Percentiles rank a stretch among this genome's conserved stretches.
These are phyloP conservation scores for Heliocidaris tuberculata DNA, from an alignment of 35 echinoderm and acorn worm genomes.

Conservation along the genomic window DNA sequence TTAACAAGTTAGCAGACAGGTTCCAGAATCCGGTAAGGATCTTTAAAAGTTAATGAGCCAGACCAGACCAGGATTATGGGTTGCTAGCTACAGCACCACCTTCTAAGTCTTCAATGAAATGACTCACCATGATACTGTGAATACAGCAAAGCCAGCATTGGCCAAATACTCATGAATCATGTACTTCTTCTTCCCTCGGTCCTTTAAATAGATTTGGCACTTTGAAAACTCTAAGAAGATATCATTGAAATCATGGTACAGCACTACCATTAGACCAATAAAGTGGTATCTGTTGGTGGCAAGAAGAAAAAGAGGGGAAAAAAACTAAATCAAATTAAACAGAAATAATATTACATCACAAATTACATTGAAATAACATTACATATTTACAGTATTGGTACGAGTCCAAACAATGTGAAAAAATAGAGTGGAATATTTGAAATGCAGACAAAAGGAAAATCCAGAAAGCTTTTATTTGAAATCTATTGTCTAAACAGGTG, in stretches of 20 bases:
- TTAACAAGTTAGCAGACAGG: too few species aligned
- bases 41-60: too few species aligned
- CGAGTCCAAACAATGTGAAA: too few species aligned
- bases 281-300: conserved; percentile 71
- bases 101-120: not conserved
- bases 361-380: not conserved
- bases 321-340: not conserved
- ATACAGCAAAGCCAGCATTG: conserved; percentile 78
- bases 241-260: conserved; percentile 96
- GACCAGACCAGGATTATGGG: too few species aligned
- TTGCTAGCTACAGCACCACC: too few species aligned
- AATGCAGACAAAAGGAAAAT: too few species aligned
- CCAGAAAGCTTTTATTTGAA: too few species aligned
- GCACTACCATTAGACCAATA: conserved; percentile 84
- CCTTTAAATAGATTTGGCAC: conserved; percentile 82
- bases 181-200: conserved; percentile 64
- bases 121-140: conserved; percentile 90
- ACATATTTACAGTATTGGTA: too few species aligned
- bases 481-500: too few species aligned
- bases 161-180: conserved; percentile 72
- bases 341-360: not conserved
- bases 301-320: conserved; percentile 19
- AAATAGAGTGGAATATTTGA: too few species aligned
- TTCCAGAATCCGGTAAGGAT: too few species aligned
- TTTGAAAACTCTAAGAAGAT: conserved; percentile 94